Evolutionary conservation across 2,797 vertebrate genomes (phyloP), one percentile per base, ranked within the genome.

Genomic region (Poeciliopsis infans): DNA sequence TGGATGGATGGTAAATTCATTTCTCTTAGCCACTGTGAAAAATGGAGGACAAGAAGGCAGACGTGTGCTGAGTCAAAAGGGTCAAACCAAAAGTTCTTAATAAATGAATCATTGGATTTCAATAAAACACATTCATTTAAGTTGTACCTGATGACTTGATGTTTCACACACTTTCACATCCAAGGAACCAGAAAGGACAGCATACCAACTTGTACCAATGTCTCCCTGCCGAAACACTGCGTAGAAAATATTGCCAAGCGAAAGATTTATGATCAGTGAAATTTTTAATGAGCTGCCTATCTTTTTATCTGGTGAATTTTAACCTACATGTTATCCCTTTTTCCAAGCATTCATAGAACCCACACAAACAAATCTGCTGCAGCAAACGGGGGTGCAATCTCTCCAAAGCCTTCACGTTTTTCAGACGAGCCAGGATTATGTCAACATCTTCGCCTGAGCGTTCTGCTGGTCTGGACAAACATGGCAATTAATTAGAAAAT

Each of bases 151-250:
- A 91, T 98, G 96, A 92, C 96, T 97, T 88, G 97, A 97, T 16
- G 97, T 99, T 92, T 98, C 97, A 51, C 98, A 99, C 80, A 99
- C 97, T 95, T 97, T 99, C 84, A 99, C 98, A 91, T 99, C 98
- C 94, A 99, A 91, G n/a, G 98, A 99, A 81, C 98, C 98, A 57
- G 98, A 97, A 70, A 99, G 94, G 74, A 99, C 97, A 8, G 98
- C 96, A 76, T 99, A 99, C 98, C 98, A 99, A 80, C 97, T 98
- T n/a, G 97, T 99, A 75, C 98, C 98, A 82, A 99, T 98, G 87
- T 99, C 98, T 85, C 98, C 98, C 91, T 99, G 98, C 31, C 98
- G 97, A 94, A 97, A 99, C 74, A 99, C 98, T 99, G 88, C 11
- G 36, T 45, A 49, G 23, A 80, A 82, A 85, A 80, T 64, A 28